Conservation (phyloP, 2,113 vertebrate genomes). For the Sturnira hondurensis region DNA sequence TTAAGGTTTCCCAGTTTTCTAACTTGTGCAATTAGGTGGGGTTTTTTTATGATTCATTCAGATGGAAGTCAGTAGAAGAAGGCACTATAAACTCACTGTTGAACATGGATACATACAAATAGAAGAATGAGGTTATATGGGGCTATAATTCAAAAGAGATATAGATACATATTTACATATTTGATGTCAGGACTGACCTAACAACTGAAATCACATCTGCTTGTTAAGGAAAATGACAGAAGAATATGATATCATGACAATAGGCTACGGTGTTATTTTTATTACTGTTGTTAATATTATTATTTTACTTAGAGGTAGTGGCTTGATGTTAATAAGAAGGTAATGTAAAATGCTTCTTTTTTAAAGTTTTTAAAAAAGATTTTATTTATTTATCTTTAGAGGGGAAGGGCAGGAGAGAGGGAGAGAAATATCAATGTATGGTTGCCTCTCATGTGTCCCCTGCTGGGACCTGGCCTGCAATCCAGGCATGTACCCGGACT, state of each 20-base stretch:
- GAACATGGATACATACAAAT: not conserved
- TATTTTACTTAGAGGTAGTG: not conserved
- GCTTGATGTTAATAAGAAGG: not conserved
- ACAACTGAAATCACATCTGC: not conserved
- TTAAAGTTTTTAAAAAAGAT: no score
- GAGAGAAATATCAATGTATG: no score
- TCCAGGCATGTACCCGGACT: no score
- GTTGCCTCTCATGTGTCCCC: no score
- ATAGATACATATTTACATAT: not conserved
- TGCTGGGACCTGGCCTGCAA: no score
- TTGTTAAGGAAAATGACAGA: not conserved
- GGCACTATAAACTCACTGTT: not conserved
- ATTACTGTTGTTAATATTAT: not conserved
- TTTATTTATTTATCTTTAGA: no score
- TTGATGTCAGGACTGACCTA: not conserved
- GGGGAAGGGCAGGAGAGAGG: no score
- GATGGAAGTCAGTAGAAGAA: not conserved
- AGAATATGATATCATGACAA: not conserved
- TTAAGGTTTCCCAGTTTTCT: not conserved
- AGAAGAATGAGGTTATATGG: not conserved
- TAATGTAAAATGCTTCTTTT: not conserved
- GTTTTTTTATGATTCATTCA: not conserved
- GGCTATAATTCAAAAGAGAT: not conserved
- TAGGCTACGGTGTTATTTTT: not conserved
- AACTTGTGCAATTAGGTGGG: not conserved